Base-by-base conservation (phyloP, 2,113 vertebrate genomes). In the Donacobius atricapilla region DNA sequence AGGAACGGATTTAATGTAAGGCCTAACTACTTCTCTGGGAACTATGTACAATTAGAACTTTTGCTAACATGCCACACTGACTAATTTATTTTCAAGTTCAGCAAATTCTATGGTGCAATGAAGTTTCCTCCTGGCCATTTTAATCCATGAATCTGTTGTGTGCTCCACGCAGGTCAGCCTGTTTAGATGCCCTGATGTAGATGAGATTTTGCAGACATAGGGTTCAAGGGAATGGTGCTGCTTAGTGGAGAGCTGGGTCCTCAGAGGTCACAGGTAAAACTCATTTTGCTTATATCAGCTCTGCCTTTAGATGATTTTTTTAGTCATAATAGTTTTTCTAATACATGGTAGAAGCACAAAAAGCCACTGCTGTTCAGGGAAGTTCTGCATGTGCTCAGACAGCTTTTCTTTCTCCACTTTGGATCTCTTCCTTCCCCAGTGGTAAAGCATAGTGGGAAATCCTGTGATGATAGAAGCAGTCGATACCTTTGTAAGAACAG, bases 361-460 rank as follows among this genome's bases (percentile, higher is more conserved):
- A 86, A 95, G 11, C 78, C 93, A 87, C 87, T 91, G 93, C 87
- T 96, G 83, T 89, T 96, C 89, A 85, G 81, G 87, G 91, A 96
- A 93, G 94, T 93, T 91, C 90, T 94, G 63, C 78, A 90, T 87
- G 84, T 54, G 79, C 78, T 90, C 82, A 90, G 85, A 87, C 58
- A 86, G 39, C 81, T 93, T 95, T 94, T 89, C 87, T 96, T 91
- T 83, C 91, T 88, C 58, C 23, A 47, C 90, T 93, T 97, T 90
- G 91, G 66, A 94, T 94, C 95, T 93, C 93, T 90, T 95, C 78
- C 93, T 96, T 96, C 71, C 90, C 79, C 70, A 88, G 87, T 80
- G 85, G 90, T 93, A 94, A 93, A 58, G 82, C 66, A 35, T 94
- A 80, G 84, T 90, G 78, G 84, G 84, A 66, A 97, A 91, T 86